These are phyloP conservation scores for Melieria crassipennis DNA, from an alignment of 2,888 invertebrate genomes.

Conservation along the genomic window DNA sequence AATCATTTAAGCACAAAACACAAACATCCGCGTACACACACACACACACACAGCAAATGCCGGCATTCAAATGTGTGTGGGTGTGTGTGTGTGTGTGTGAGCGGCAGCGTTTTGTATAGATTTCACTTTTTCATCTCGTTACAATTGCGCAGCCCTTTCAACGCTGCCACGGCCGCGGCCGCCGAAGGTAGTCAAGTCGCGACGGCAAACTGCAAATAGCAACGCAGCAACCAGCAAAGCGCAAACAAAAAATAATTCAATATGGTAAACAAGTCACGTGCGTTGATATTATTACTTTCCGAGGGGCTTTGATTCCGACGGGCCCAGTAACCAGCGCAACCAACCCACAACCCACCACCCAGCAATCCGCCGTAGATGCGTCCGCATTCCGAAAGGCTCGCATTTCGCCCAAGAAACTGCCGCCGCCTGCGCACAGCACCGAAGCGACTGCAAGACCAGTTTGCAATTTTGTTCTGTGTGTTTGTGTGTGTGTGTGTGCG, in stretches of 20 bases:
- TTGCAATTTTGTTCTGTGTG: neutral
- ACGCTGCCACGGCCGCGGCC: no score
- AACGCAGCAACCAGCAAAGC: no score
- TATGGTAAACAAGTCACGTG: constrained; percentile 62
- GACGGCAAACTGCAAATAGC: no score
- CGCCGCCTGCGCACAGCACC: no score
- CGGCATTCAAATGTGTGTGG: neutral
- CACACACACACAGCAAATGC: neutral
- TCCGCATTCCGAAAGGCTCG: no score
- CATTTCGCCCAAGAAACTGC: no score
- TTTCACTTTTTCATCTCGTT: no score
- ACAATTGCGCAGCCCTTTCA: no score
- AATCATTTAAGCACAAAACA: neutral
- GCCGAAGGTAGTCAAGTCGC: no score
- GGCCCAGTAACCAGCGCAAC: neutral
- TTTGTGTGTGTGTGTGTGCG: neutral
- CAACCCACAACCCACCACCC: no score
- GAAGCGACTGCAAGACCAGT: no score
- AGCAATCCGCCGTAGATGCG: no score
- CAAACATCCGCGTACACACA: neutral
- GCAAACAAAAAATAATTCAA: constrained; percentile 38
- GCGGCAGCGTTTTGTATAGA: neutral
- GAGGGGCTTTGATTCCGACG: constrained; percentile 43
- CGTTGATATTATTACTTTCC: constrained; percentile 51
- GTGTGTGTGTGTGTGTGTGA: neutral